Base-by-base conservation (phyloP, 1,140 invertebrate species). In the Cyclargus thomasi region DNA sequence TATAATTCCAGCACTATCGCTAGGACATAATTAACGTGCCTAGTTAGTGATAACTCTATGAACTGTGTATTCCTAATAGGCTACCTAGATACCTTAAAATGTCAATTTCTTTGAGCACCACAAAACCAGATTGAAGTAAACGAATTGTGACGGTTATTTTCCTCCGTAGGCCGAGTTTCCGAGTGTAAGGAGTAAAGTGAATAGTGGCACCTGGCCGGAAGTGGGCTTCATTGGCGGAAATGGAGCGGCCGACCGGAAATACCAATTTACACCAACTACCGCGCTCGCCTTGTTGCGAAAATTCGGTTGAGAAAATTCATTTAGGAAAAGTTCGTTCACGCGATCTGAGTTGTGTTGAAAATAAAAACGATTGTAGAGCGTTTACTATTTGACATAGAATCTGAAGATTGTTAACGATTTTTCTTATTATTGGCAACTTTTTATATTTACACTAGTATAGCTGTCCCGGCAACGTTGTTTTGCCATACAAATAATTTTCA, bases 171-270 rank as follows among this genome's bases (percentile, higher is more conserved):
- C 35, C 69, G 67, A 73, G 74, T 77, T 74, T 71, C 67, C 36
- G 55, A 64, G 21, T 35, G 64, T 73, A 72, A 65, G 64, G 59
- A 67, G 74, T 64, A 80, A 79, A 80, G 76, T 77, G 78, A 79
- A 83, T 83, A 83, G 82, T 81, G 79, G 69, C 81, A 85, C 81
- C 79, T 84, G 81, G 62, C 70, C 82, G 84, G 84, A 83, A 80
- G 77, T 78, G 64, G 73, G 77, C 75, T 74, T 79, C 78, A 83
- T 85, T 79, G 81, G 74, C 73, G 83, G 83, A 85, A 83, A 83
- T 82, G 76, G 79, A 77, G 71, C 78, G 78, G 68, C 72, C 82
- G 76, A 80, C 80, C 83, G 84, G 84, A 86, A 82, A 81, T 80
- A 67, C 69, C 83, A 85, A 84, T 88, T 88, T 86, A 77, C 83